Evolutionary conservation across 1,140 invertebrate species (phyloP), one percentile per base, ranked within the genome.

Genomic region (Pseudoatta argentina): DNA sequence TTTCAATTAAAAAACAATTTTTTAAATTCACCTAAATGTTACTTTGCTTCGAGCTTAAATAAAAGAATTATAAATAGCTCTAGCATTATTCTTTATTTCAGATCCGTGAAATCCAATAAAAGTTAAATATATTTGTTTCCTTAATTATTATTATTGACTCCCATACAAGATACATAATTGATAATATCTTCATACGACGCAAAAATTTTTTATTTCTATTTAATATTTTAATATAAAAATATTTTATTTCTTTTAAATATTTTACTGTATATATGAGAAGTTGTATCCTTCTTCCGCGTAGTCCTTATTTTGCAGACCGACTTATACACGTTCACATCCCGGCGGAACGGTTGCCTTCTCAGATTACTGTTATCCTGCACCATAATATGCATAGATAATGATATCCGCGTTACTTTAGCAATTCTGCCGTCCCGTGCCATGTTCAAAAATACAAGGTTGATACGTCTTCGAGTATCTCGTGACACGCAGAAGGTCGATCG

Each of bases 301-400:
- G 7, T 77, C 4, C 39, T 75, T 44, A 8, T 76, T 83, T 83
- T 53, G 30, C 39, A 14, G 6, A 24, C 30, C 69, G 8, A 69
- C 34, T 63, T 86, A 79, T 69, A 59, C 24, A 69, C 14, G 48
- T 77, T 66, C 16, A 18, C 34, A 55, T 86, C 44, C 34, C 48
- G 18, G 18, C 12, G 61, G 34, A 69, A 21, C 16, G 24, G 39
- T 34, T 24, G 51, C 34, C 51, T 79, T 66, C 76, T 86, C 63
- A 79, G 61, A 48, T 86, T 69, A 81, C 71, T 44, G 79, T 27
- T 79, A 79, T 12, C n/a, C 16, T n/a, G 57, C 59, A 64, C 59
- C 75, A 39, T 69, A 86, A 72, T 82, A 72, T 82, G 18, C 77
- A 71, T 82, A 63, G 77, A 82, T 82, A 82, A 82, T 72, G 77